Conservation (phyloP, 2,113 vertebrate species). For the Ivindomyrus marchei region DNA sequence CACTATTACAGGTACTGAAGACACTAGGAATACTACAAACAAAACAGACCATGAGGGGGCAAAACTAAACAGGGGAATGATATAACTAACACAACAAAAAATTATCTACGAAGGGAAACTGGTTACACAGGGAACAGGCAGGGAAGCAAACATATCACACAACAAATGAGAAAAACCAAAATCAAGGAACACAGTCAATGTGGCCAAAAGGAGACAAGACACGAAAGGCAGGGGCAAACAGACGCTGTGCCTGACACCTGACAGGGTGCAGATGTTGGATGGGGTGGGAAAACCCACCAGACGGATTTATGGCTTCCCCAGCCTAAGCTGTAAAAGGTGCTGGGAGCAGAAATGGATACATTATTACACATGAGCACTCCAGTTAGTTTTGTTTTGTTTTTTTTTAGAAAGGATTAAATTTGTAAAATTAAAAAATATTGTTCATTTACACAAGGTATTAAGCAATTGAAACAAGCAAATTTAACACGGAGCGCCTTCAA, state of each 20-base stretch:
- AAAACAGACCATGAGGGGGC: no score
- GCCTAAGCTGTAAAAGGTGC: background rate
- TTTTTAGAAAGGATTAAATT: background rate
- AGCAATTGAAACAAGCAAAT: slow-evolving; percentile 37
- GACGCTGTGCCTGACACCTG: background rate
- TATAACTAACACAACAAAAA: no score
- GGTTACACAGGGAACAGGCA: no score
- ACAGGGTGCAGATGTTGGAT: background rate
- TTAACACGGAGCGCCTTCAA: slow-evolving; percentile 30
- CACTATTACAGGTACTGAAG: no score
- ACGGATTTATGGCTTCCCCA: background rate
- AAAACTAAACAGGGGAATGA: no score
- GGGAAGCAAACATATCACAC: no score
- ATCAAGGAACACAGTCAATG: no score
- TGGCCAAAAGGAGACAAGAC: no score
- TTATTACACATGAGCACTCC: background rate
- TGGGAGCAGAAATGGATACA: background rate
- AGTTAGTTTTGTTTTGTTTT: background rate
- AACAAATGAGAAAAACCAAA: no score
- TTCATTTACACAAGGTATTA: slow-evolving; percentile 36
- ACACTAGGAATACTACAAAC: no score
- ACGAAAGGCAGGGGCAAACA: no score
- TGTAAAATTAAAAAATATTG: slow-evolving; percentile 15
- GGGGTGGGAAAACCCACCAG: background rate
- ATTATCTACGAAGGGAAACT: no score